Percentiles rank a stretch among this genome's conserved stretches.
Conservation (phyloP, 2,888 invertebrate species). For the Beris chalybata region DNA sequence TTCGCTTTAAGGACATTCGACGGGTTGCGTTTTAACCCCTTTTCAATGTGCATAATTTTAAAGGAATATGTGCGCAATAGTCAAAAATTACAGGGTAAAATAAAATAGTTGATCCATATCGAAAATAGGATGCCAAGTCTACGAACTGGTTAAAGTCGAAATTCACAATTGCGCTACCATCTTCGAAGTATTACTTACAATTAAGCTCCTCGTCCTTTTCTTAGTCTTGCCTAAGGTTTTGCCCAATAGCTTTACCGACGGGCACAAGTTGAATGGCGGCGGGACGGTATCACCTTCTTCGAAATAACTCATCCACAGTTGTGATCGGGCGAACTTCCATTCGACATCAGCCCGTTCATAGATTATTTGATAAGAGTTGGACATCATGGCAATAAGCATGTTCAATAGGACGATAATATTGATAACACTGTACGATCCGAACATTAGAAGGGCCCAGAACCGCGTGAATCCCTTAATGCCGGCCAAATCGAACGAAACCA, state of each 20-base stretch:
- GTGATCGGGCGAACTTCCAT: slow-evolving; percentile 96
- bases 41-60: no score
- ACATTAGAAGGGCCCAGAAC: slow-evolving; percentile 96
- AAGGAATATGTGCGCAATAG: no score
- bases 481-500: slow-evolving; percentile 90
- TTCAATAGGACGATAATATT: slow-evolving; percentile 96
- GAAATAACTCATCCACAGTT: slow-evolving; percentile 97
- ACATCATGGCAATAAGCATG: slow-evolving; percentile 99
- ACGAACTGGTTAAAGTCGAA: no score
- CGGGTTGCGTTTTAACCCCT: no score
- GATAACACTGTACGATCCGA: slow-evolving; percentile 96
- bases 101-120: no score
- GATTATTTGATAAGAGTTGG: slow-evolving; percentile 96
- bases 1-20: no score
- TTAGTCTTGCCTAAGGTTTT: slow-evolving; percentile 58
- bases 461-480: slow-evolving; percentile 95
- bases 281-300: slow-evolving; percentile 90
- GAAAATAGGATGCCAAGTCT: no score
- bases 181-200: slow-evolving; percentile 56
- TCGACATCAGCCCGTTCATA: slow-evolving; percentile 94
- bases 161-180: no score
- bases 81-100: no score
- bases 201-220: slow-evolving; percentile 62
- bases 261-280: slow-evolving; percentile 92
- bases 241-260: slow-evolving; percentile 75